phyloP scores from a whole-genome alignment of 2,888 invertebrate genomes.

The Buathra laborator region DNA sequence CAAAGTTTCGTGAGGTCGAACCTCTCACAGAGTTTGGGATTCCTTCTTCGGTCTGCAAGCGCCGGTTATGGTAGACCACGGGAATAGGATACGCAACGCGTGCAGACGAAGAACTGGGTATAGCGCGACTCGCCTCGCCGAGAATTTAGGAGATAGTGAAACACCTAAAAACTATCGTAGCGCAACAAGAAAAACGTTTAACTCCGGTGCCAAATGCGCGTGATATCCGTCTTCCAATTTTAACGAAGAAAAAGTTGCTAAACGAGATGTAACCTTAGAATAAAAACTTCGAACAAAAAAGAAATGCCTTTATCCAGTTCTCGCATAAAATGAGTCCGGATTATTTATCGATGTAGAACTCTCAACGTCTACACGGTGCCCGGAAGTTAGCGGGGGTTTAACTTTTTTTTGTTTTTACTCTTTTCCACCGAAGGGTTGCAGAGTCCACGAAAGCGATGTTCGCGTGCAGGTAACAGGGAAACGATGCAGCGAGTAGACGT shows the following conservation, averaged over 20 bases:
- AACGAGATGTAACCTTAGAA: no score
- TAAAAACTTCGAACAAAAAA: background rate
- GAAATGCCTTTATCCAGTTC: background rate
- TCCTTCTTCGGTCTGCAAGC: background rate
- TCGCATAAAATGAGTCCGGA: constrained; percentile 7
- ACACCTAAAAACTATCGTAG: constrained; percentile 6
- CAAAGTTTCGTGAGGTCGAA: constrained; percentile 5
- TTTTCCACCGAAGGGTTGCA: constrained; percentile 10
- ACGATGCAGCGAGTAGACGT: constrained; percentile 15
- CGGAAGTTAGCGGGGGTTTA: background rate
- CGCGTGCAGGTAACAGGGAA: constrained; percentile 36
- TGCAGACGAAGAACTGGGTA: background rate
- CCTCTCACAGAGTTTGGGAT: background rate
- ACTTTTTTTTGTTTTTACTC: constrained; percentile 13
- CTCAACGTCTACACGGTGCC: background rate
- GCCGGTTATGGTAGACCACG: background rate
- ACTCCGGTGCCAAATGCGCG: background rate
- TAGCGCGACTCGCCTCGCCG: background rate
- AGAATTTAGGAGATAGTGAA: constrained; percentile 2
- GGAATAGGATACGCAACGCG: constrained; percentile 3
- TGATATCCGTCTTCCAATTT: background rate
- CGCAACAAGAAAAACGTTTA: background rate
- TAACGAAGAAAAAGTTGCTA: no score
- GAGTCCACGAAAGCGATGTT: constrained; percentile 13
- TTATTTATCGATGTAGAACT: constrained; percentile 2